Evolutionary conservation across 2,113 vertebrate genomes (phyloP).

Genomic region (Machaerirhynchus nigripectus): DNA sequence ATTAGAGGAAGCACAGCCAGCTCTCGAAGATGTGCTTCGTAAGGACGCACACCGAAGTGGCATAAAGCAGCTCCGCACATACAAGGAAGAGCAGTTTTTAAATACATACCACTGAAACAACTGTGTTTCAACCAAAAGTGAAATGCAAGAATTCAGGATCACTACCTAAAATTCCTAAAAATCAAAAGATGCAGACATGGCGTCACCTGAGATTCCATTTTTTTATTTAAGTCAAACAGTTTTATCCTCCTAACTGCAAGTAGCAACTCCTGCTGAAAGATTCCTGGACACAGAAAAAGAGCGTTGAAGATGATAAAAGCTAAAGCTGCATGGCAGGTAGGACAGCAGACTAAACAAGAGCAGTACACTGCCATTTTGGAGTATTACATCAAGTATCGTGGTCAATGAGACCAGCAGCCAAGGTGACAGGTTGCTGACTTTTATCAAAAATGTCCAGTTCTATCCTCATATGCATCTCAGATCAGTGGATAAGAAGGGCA

Average conservation of each 20-base stretch:
- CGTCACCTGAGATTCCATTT: background rate
- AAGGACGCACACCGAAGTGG: background rate
- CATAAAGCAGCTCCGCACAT: background rate
- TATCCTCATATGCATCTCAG: background rate
- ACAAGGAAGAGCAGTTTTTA: background rate
- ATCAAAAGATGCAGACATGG: fast-evolving
- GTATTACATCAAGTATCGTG: background rate
- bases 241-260: background rate
- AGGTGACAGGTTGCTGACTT: background rate
- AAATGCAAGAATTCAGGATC: background rate
- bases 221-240: background rate
- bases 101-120: background rate
- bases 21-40: background rate
- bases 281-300: background rate
- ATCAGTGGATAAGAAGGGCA: background rate
- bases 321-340: background rate
- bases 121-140: background rate
- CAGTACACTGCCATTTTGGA: background rate
- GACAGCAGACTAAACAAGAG: background rate
- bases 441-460: background rate
- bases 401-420: background rate
- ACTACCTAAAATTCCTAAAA: background rate
- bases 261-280: background rate
- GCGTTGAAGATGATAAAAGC: background rate
- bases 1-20: background rate